These are phyloP conservation scores for Crenichthys baileyi DNA, from an alignment of 2,797 vertebrate species.

Conservation along the genomic window DNA sequence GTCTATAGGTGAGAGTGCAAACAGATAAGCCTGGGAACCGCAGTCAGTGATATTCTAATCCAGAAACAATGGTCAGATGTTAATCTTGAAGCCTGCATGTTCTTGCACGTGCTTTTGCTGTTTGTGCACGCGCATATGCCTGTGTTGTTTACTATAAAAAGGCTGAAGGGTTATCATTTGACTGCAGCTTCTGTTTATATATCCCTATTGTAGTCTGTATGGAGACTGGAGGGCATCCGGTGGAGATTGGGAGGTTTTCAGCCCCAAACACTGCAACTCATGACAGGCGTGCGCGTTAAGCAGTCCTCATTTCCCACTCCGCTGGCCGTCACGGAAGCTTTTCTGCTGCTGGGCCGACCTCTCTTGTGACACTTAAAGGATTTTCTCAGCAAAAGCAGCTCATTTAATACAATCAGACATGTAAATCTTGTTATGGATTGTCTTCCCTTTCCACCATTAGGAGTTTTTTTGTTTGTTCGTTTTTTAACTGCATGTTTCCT, in stretches of 20 bases:
- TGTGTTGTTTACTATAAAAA: not conserved
- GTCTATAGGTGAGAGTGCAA: constrained; percentile 6
- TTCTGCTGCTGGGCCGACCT: constrained; percentile 52
- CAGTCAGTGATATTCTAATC: constrained; percentile 44
- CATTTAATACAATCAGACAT: constrained; percentile 62
- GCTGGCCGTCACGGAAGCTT: constrained; percentile 65
- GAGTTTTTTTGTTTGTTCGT: constrained; percentile 14
- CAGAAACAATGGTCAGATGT: constrained; percentile 30
- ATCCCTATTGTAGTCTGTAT: not conserved
- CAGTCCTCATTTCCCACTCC: constrained; percentile 59
- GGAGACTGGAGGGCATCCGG: not conserved
- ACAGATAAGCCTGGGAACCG: constrained; percentile 15
- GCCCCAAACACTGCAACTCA: constrained; percentile 41
- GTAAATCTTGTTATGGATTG: constrained; percentile 31
- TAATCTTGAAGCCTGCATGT: constrained; percentile 33
- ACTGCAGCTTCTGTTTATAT: not conserved
- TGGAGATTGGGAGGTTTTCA: constrained; percentile 35
- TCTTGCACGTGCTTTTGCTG: not conserved
- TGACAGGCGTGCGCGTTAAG: constrained; percentile 37
- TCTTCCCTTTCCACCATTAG: not conserved
- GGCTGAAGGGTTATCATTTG: not conserved
- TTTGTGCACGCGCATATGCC: not conserved
- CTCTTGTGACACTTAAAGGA: constrained; percentile 63
- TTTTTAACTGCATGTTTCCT: not conserved
- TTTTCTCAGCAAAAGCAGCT: constrained; percentile 60